phyloP scores from a whole-genome alignment of 2,797 vertebrate species.

The Remorina albescens region DNA sequence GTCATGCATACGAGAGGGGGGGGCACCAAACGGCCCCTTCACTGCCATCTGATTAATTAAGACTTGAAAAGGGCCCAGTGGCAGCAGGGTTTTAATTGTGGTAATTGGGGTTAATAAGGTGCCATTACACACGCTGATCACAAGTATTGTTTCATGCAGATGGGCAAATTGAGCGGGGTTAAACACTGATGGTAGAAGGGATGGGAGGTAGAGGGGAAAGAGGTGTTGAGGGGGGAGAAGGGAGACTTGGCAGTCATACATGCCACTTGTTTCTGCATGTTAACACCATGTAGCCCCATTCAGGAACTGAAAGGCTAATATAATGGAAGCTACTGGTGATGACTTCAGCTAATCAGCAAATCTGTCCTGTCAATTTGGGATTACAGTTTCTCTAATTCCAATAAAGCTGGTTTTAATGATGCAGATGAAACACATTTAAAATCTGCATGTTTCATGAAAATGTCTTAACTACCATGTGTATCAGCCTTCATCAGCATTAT shows the following conservation, averaged over 20 bases:
- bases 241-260: conserved; percentile 72
- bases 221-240: conserved; percentile 18
- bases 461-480: not conserved
- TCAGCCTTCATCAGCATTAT: not conserved
- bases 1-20: conserved; percentile 13
- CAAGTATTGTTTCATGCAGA: conserved; percentile 88
- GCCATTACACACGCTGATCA: conserved; percentile 88
- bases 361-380: conserved; percentile 7
- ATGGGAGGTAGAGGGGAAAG: conserved; percentile 59
- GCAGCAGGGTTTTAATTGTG: conserved; percentile 88
- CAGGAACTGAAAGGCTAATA: conserved; percentile 52
- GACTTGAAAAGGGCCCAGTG: conserved; percentile 87
- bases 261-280: conserved; percentile 80
- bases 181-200: conserved; percentile 83
- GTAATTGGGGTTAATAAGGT: conserved; percentile 90
- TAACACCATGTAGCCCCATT: conserved; percentile 74
- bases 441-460: not conserved
- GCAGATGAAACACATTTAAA: conserved; percentile 5
- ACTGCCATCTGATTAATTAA: conserved; percentile 89
- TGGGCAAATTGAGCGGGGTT: conserved; percentile 86
- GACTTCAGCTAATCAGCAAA: conserved; percentile 42
- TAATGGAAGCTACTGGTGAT: conserved; percentile 16
- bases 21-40: conserved; percentile 76
- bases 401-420: not conserved
- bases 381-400: not conserved